Percentiles rank a stretch among this genome's conserved stretches.
phyloP scores from a whole-genome alignment of 2,113 vertebrate genomes.

The Psammodynastes pulverulentus region DNA sequence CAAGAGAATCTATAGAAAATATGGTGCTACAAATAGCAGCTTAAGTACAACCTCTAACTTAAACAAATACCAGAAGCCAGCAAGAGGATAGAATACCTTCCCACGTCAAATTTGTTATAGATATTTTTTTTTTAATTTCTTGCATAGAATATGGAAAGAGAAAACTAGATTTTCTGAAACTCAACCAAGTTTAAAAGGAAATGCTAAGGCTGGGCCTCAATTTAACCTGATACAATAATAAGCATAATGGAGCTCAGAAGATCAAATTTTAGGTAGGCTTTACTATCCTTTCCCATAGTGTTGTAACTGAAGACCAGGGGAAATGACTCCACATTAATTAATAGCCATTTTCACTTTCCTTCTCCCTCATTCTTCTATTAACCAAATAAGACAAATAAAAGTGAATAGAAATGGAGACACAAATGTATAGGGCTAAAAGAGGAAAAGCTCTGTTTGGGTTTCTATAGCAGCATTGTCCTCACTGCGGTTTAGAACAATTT shows the following conservation, averaged over 20 bases:
- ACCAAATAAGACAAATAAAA: neutral
- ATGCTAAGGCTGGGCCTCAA: neutral
- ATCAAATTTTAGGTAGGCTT: neutral
- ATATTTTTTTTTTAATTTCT: neutral
- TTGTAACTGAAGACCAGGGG: neutral
- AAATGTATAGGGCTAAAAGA: neutral
- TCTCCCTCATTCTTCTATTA: neutral
- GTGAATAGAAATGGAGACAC: neutral
- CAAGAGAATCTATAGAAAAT: neutral
- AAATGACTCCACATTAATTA: neutral
- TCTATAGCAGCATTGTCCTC: neutral
- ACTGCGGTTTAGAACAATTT: neutral
- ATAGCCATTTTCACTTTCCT: neutral
- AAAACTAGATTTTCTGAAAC: neutral
- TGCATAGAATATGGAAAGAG: neutral
- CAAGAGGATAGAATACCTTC: neutral
- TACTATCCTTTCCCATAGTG: neutral
- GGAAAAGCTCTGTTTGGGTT: neutral
- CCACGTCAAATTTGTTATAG: neutral
- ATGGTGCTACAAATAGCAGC: neutral
- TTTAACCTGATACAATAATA: neutral
- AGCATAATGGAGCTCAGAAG: neutral
- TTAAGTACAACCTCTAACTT: neutral
- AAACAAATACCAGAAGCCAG: neutral
- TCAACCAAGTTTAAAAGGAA: neutral